Evolutionary conservation across 2,113 vertebrate genomes (phyloP).

Genomic region (Hymenochirus boettgeri): DNA sequence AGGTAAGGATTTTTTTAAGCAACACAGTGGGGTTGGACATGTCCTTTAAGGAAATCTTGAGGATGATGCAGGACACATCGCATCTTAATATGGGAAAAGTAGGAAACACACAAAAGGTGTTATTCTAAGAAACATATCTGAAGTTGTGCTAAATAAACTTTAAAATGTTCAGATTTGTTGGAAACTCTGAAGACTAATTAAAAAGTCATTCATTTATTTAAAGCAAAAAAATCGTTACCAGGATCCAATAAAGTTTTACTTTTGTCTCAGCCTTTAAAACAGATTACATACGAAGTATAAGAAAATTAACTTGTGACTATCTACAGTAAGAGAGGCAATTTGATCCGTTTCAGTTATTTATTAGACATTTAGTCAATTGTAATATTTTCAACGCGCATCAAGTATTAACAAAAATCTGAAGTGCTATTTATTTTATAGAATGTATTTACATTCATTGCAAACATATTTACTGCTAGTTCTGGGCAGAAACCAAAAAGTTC

Average conservation of each 20-base stretch:
- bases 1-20: no score
- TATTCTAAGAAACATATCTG: no score
- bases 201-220: neutral
- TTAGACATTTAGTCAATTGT: neutral
- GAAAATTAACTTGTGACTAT: neutral
- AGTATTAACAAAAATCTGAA: conserved; percentile 1
- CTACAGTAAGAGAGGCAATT: neutral
- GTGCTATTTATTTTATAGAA: conserved; percentile 8
- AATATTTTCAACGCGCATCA: neutral
- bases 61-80: no score
- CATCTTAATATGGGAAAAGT: no score
- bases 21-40: no score
- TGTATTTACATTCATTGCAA: neutral
- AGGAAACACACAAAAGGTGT: no score
- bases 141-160: no score
- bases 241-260: neutral
- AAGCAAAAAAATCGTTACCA: neutral
- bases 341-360: neutral
- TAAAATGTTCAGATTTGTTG: no score
- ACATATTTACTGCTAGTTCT: conserved; percentile 2
- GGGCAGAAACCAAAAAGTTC: conserved; percentile 11
- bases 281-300: neutral
- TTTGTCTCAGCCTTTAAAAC: neutral
- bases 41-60: no score
- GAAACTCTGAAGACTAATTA: no score